Evolutionary conservation across 1,140 invertebrate genomes (phyloP), one percentile per base, ranked within the genome.

Genomic region (Nasonia giraulti): DNA sequence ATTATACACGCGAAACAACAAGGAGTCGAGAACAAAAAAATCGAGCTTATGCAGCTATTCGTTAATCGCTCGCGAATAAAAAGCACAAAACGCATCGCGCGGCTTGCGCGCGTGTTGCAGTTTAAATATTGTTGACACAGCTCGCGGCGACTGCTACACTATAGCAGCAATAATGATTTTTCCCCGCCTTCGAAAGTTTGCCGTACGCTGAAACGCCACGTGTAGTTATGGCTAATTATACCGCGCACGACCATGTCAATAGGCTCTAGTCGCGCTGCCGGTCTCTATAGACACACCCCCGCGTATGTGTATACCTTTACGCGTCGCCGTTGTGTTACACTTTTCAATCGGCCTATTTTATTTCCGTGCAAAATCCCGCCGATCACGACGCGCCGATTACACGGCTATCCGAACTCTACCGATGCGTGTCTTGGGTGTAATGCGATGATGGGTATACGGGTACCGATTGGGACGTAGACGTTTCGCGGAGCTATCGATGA

Each of bases 171-270:
- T 83, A 86, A 86, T 83, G 68, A 86, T 86, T 86, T 86, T 86
- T 86, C 37, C 69, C 55, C 44, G 33, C 73, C 50, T 17, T 73
- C 66, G 50, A 66, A 82, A 86, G 20, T 74, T 83, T 86, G 14
- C 33, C 85, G 80, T 86, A 82, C 80, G 50, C 75, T 86, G 85
- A 86, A 83, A 83, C 80, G 85, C 80, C 85, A 82, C 85, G 80
- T 86, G 80, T 82, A 71, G 84, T 85, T 82, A 85, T 33, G 31
- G 47, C 37, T 86, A 86, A 83, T 83, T 82, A 86, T 86, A 80
- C 62, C 69, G 27, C 50, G 27, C 75, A 33, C 40, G 80, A 79
- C 80, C 80, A 78, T 86, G 80, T 86, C 85, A 86, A 82, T 86
- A 86, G 85, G 85, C 80, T 80, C 68, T 82, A 79, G 66, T 27